These are phyloP conservation scores for Teleogryllus oceanicus DNA, from an alignment of 2,888 invertebrate species.

Conservation along the genomic window DNA sequence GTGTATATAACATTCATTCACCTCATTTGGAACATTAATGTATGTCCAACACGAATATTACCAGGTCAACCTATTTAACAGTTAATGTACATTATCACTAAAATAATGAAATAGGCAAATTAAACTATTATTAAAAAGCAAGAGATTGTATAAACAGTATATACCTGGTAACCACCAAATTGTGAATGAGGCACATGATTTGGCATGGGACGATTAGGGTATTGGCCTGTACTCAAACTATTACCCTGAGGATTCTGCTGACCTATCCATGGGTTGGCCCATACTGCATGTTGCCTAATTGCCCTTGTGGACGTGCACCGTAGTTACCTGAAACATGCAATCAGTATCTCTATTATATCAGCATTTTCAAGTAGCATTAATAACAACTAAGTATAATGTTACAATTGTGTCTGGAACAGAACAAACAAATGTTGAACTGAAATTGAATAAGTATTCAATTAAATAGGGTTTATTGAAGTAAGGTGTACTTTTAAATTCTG, in stretches of 20 bases:
- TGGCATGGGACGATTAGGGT: conserved; percentile 54
- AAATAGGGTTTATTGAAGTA: no score
- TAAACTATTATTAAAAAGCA: no score
- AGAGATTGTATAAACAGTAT: background rate
- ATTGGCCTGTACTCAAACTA: conserved; percentile 46
- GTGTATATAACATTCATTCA: no score
- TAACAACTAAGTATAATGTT: background rate
- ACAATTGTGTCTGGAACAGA: no score
- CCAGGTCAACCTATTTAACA: no score
- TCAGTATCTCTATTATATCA: background rate
- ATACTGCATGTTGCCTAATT: conserved; percentile 51
- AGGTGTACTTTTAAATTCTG: no score
- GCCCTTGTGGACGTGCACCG: conserved; percentile 47
- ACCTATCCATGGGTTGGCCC: conserved; percentile 46
- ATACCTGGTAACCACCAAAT: conserved; percentile 47
- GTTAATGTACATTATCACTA: no score
- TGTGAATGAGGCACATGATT: conserved; percentile 56
- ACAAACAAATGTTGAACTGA: no score
- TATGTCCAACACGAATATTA: no score
- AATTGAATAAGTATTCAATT: no score
- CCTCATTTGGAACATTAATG: no score
- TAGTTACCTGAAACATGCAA: conserved; percentile 44
- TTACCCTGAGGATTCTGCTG: conserved; percentile 41
- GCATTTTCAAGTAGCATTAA: background rate
- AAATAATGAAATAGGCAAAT: no score